Evolutionary conservation across 2,888 invertebrate genomes (phyloP).

Genomic region (Ophion slaviceki): DNA sequence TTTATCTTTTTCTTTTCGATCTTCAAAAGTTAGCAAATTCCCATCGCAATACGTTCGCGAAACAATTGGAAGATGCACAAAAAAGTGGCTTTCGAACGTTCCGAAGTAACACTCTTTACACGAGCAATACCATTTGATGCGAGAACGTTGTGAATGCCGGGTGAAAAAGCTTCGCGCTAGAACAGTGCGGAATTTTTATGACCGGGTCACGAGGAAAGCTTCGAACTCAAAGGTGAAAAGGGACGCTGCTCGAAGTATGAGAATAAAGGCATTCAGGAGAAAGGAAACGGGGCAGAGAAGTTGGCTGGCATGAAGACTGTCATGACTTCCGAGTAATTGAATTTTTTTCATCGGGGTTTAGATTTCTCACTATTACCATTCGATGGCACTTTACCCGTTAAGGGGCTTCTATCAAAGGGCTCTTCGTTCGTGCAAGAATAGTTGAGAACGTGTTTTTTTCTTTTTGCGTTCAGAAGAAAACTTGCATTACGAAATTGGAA

Average conservation of each 20-base stretch:
- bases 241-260: neutral
- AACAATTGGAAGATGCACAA: neutral
- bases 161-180: slow-evolving; percentile 3
- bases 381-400: neutral
- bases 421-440: neutral
- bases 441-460: neutral
- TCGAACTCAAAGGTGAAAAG: slow-evolving; percentile 31
- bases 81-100: slow-evolving; percentile 6
- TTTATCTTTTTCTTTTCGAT: too few species aligned
- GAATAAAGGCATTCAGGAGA: slow-evolving; percentile 16
- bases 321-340: slow-evolving; percentile 2
- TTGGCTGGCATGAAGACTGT: neutral
- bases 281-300: neutral
- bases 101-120: neutral
- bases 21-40: too few species aligned
- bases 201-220: slow-evolving; percentile 44
- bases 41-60: neutral
- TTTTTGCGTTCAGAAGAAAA: neutral
- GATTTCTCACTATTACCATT: neutral
- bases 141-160: neutral
- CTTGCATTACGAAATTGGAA: neutral
- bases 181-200: slow-evolving; percentile 38
- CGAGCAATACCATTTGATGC: slow-evolving; percentile 6
- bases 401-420: neutral
- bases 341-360: neutral